Conservation (phyloP, 2,113 vertebrate genomes). For the Paraplagusia blochii region DNA sequence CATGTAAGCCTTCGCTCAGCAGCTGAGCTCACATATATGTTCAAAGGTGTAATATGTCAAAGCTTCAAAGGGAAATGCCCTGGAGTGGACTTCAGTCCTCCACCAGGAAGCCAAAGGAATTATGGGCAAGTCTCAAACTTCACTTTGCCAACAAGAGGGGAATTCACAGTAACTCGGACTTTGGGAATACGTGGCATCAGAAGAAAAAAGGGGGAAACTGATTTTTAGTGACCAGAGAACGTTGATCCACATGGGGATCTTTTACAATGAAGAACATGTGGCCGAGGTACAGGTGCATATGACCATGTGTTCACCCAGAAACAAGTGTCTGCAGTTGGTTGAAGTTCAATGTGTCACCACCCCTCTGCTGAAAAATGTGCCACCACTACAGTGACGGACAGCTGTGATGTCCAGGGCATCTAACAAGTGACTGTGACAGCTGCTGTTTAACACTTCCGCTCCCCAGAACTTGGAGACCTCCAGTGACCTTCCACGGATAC, state of each 20-base stretch:
- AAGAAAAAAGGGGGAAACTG: neutral
- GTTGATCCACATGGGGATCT: slow-evolving; percentile 20
- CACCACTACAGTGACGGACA: slow-evolving; percentile 54
- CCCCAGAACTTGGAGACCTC: slow-evolving; percentile 31
- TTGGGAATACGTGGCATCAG: neutral
- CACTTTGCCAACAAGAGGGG: neutral
- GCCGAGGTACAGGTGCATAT: slow-evolving; percentile 45
- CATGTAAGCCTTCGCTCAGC: slow-evolving; percentile 17
- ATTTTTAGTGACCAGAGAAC: neutral
- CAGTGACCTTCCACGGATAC: slow-evolving; percentile 12
- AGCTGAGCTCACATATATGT: slow-evolving; percentile 26
- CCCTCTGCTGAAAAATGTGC: slow-evolving; percentile 30
- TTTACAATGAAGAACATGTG: slow-evolving; percentile 41
- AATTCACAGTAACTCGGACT: neutral
- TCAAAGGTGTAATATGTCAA: slow-evolving; percentile 29
- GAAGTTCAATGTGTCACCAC: slow-evolving; percentile 42
- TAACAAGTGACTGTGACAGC: slow-evolving; percentile 69
- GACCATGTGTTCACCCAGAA: slow-evolving; percentile 24
- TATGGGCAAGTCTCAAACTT: slow-evolving; percentile 1
- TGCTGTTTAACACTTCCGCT: slow-evolving; percentile 54
- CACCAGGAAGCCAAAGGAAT: neutral
- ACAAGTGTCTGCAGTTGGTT: slow-evolving; percentile 46
- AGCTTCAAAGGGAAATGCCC: slow-evolving; percentile 17
- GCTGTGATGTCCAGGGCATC: slow-evolving; percentile 46
- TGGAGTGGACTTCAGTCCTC: neutral